phyloP scores from a whole-genome alignment of 92 coral and sea anemone genomes.

The Zoanthus sansibaricus region DNA sequence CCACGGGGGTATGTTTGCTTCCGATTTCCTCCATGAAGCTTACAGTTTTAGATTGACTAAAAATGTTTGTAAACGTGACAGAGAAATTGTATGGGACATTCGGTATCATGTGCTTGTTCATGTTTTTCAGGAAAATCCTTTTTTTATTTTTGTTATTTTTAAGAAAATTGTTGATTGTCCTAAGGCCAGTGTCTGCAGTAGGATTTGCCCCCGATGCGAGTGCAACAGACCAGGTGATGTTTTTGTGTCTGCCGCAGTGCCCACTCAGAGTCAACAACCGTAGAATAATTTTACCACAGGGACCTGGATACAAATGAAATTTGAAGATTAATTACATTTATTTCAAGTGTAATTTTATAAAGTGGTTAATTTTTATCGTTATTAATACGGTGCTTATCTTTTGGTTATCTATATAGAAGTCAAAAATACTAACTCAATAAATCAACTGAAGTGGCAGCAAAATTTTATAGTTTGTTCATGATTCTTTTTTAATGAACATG shows the following conservation, averaged over 20 bases:
- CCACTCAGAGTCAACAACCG: neutral
- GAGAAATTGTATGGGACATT: neutral
- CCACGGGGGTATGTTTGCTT: neutral
- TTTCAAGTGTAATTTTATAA: too few relatives aligned
- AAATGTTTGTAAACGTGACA: neutral
- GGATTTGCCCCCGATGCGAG: neutral
- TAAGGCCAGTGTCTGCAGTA: neutral
- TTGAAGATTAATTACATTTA: too few relatives aligned
- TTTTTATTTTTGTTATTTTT: neutral
- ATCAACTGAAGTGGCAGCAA: too few relatives aligned
- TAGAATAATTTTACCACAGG: conserved; percentile 5
- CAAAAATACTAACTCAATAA: too few relatives aligned
- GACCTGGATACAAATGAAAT: neutral
- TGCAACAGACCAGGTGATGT: neutral
- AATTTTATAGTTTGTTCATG: too few relatives aligned
- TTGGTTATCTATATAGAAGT: too few relatives aligned
- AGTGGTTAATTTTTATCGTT: too few relatives aligned
- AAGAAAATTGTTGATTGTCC: neutral
- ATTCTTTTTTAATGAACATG: too few relatives aligned
- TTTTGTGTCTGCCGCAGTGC: conserved; percentile 1
- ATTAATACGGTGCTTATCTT: too few relatives aligned
- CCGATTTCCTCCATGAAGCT: neutral
- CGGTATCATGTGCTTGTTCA: neutral
- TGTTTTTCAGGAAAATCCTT: neutral
- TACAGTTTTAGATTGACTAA: conserved; percentile 2